Conservation (phyloP, 2,888 invertebrate genomes). For the Cheilosia vernalis region DNA sequence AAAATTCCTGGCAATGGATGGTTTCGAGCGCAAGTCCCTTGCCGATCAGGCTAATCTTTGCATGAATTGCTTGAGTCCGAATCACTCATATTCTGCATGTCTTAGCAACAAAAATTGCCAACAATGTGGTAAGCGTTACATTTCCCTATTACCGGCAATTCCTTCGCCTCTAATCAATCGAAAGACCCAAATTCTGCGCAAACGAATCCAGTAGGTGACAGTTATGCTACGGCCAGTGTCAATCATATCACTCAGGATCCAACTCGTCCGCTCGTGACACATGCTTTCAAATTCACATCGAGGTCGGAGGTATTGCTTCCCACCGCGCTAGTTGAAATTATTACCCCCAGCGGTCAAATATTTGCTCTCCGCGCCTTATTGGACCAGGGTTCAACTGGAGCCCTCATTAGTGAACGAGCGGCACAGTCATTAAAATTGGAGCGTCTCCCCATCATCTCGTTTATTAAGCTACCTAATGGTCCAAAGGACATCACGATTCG, state of each 20-base stretch:
- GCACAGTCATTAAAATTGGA: slow-evolving; percentile 3
- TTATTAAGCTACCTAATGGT: slow-evolving; percentile 22
- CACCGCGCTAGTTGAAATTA: slow-evolving; percentile 12
- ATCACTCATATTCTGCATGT: too few relatives aligned
- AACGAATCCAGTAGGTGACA: not conserved
- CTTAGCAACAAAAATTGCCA: too few relatives aligned
- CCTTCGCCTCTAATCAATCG: not conserved
- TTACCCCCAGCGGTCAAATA: slow-evolving; percentile 17
- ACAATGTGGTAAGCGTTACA: too few relatives aligned
- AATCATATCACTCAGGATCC: not conserved
- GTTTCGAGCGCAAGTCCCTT: too few relatives aligned
- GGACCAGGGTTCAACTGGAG: slow-evolving; percentile 32
- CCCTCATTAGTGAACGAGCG: slow-evolving; percentile 37
- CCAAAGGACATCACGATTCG: slow-evolving; percentile 31
- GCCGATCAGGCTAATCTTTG: too few relatives aligned
- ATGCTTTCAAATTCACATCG: slow-evolving; percentile 7
- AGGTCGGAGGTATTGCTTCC: slow-evolving; percentile 23
- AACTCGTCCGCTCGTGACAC: not conserved
- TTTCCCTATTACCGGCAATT: too few relatives aligned
- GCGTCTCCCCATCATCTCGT: slow-evolving; percentile 18
- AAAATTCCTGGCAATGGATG: too few relatives aligned
- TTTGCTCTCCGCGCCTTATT: slow-evolving; percentile 24
- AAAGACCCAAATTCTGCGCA: not conserved
- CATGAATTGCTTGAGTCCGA: too few relatives aligned
- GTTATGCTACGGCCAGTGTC: not conserved